These are phyloP conservation scores for Hozukius guyotensis DNA, from an alignment of 2,797 vertebrate genomes.

Conservation along the genomic window DNA sequence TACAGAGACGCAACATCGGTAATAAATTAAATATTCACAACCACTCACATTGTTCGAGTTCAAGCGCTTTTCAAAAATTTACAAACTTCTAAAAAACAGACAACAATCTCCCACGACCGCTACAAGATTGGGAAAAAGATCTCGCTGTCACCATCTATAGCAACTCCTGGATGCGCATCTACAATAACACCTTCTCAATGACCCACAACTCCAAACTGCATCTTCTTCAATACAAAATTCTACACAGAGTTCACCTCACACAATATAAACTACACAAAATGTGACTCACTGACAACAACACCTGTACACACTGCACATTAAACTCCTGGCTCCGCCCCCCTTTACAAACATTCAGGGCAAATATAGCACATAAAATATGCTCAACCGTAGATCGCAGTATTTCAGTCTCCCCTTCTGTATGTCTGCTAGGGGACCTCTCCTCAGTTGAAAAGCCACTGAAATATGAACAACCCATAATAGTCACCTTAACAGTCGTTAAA, in stretches of 20 bases:
- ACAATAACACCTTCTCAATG: background rate
- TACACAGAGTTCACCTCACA: background rate
- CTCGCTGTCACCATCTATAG: background rate
- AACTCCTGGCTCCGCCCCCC: background rate
- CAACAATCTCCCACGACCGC: background rate
- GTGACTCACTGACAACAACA: background rate
- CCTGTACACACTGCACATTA: background rate
- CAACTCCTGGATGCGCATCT: background rate
- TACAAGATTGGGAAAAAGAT: background rate
- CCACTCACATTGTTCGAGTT: background rate
- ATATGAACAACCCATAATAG: background rate
- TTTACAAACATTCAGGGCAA: background rate
- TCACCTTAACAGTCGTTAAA: background rate
- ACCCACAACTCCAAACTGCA: background rate
- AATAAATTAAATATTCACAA: background rate
- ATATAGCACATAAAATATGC: background rate
- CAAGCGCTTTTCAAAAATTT: background rate
- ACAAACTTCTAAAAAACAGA: background rate
- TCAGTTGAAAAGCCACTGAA: background rate
- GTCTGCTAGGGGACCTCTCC: background rate
- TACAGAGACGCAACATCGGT: background rate
- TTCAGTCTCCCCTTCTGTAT: background rate
- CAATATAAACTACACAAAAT: background rate
- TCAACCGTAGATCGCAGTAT: background rate
- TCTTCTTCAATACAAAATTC: background rate